A percentile compares a stretch with the other conserved stretches of the same genome.
phyloP scores from a whole-genome alignment of 2,797 vertebrate genomes.

The Petrocephalus schoutedeni region DNA sequence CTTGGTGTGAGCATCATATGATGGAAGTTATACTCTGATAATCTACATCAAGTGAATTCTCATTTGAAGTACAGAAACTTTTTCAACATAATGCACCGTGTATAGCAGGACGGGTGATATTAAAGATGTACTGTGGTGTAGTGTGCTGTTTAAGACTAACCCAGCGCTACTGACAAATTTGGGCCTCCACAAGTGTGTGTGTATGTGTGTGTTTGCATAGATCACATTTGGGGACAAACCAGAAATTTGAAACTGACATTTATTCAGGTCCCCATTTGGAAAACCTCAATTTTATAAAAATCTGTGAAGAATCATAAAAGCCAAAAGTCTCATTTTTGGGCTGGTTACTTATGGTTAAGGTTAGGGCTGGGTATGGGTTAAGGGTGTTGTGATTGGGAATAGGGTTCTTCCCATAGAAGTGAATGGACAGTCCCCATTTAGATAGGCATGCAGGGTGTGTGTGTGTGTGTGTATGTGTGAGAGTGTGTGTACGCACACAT shows the following conservation, averaged over 20 bases:
- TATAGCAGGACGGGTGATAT: neutral
- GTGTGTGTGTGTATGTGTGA: neutral
- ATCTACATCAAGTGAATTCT: neutral
- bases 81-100: neutral
- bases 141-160: constrained; percentile 28
- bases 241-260: too few species aligned
- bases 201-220: neutral
- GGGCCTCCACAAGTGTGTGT: neutral
- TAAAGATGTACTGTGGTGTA: constrained; percentile 32
- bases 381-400: too few species aligned
- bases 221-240: too few species aligned
- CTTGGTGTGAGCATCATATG: neutral
- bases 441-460: neutral
- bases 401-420: too few species aligned
- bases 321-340: too few species aligned
- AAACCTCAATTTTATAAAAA: neutral
- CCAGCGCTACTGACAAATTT: constrained; percentile 4
- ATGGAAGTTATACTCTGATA: neutral
- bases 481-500: neutral
- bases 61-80: neutral
- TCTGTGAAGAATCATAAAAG: neutral
- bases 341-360: too few species aligned
- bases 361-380: too few species aligned
- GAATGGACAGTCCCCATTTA: too few species aligned
- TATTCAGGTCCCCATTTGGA: neutral